phyloP scores from a whole-genome alignment of 2,888 invertebrate species.

The Pelosia muscerda region DNA sequence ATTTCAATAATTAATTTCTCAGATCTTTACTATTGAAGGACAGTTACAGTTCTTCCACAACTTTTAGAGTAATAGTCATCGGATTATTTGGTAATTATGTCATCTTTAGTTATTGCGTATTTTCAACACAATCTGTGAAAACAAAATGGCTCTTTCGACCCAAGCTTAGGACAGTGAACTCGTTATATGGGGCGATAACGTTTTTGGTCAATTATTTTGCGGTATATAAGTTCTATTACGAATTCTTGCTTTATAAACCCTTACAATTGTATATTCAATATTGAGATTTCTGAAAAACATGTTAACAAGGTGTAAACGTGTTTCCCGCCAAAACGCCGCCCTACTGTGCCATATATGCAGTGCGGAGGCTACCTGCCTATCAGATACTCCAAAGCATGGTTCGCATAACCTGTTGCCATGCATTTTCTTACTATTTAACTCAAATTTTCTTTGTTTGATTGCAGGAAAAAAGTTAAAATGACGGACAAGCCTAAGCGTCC shows the following conservation, averaged over 20 bases:
- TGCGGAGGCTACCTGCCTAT: conserved; percentile 63
- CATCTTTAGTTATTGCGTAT: conserved; percentile 83
- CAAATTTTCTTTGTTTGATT: conserved; percentile 59
- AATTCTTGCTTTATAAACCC: conserved; percentile 43
- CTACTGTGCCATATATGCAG: conserved; percentile 66
- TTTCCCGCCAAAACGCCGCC: conserved; percentile 87
- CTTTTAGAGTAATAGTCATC: conserved; percentile 74
- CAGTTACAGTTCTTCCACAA: conserved; percentile 83
- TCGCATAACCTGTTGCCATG: conserved; percentile 69
- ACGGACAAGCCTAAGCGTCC: conserved; percentile 97
- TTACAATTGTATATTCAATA: conserved; percentile 38
- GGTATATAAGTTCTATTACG: conserved; percentile 46
- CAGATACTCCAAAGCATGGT: conserved; percentile 59
- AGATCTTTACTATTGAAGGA: conserved; percentile 80
- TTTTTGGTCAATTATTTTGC: conserved; percentile 61
- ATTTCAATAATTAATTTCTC: conserved; percentile 86
- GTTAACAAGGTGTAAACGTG: conserved; percentile 57
- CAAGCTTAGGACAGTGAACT: conserved; percentile 86
- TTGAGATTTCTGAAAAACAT: conserved; percentile 37
- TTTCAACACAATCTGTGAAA: conserved; percentile 85
- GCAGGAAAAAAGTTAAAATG: conserved; percentile 89
- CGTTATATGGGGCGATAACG: conserved; percentile 82
- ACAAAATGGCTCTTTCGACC: conserved; percentile 87
- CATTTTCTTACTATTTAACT: conserved; percentile 50
- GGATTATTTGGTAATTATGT: conserved; percentile 81